Conservation (phyloP, 1,140 invertebrate species). For the Zaprionus camerounensis region DNA sequence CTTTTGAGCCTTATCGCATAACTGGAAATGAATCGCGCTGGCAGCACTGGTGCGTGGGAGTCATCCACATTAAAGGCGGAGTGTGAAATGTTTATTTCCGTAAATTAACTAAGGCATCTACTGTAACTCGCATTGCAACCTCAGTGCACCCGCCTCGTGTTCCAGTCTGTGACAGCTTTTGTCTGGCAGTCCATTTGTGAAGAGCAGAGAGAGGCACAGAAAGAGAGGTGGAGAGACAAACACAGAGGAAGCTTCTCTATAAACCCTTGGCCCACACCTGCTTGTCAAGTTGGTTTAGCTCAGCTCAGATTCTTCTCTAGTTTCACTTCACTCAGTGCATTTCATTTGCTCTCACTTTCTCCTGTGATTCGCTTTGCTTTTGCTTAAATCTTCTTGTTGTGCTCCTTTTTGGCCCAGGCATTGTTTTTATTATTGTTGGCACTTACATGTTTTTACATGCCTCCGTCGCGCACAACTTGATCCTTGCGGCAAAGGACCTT, state of each 20-base stretch:
- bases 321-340: constrained; percentile 27
- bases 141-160: neutral
- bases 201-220: neutral
- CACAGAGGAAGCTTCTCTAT: neutral
- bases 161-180: neutral
- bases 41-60: neutral
- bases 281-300: constrained; percentile 22
- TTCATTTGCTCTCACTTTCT: constrained; percentile 33
- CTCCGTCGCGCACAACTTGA: constrained; percentile 49
- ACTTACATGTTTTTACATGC: constrained; percentile 57
- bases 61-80: constrained; percentile 50
- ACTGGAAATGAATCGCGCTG: constrained; percentile 47
- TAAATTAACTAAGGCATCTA: constrained; percentile 59
- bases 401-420: constrained; percentile 57
- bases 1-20: constrained; percentile 67
- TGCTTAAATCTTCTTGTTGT: constrained; percentile 60
- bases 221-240: neutral
- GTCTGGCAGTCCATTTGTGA: neutral
- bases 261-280: constrained; percentile 7
- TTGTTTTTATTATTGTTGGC: constrained; percentile 73
- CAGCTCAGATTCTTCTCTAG: constrained; percentile 36
- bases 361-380: neutral
- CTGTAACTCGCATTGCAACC: neutral
- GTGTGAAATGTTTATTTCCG: constrained; percentile 74
- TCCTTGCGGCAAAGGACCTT: constrained; percentile 54